Evolutionary conservation across 2,888 invertebrate genomes (phyloP).

Genomic region (Spisula solida): DNA sequence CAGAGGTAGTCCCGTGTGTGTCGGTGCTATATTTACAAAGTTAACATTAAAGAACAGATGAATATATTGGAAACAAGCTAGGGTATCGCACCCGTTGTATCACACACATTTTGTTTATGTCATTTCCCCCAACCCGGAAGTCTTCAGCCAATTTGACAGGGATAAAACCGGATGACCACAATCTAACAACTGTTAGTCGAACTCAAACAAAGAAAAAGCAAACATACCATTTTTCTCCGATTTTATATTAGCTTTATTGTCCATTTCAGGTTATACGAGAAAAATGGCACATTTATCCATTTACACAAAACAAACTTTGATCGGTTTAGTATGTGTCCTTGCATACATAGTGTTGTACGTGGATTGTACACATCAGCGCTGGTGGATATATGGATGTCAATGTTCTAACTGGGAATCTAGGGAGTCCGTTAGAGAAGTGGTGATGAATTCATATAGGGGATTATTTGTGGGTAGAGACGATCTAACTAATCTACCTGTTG

Average conservation of each 20-base stretch:
- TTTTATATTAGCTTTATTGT: background rate
- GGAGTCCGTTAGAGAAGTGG: conserved; percentile 69
- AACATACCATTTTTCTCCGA: no score
- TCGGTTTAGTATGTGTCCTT: background rate
- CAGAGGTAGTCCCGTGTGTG: no score
- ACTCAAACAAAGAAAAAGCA: no score
- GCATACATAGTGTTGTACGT: background rate
- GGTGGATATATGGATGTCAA: conserved; percentile 74
- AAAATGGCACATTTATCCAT: background rate
- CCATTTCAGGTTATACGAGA: conserved; percentile 3
- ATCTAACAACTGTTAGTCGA: no score
- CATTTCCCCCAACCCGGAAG: no score
- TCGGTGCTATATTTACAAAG: no score
- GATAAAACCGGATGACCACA: no score
- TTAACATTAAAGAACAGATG: no score
- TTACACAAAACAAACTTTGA: background rate
- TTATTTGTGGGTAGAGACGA: conserved; percentile 73
- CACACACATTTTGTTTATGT: no score
- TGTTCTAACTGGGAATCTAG: conserved; percentile 71
- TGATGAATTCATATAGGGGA: conserved; percentile 74
- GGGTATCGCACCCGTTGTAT: no score
- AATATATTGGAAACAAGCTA: no score
- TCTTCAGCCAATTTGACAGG: no score
- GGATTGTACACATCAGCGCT: conserved; percentile 67
- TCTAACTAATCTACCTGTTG: conserved; percentile 68